These are phyloP conservation scores for Turnix velox DNA, from an alignment of 2,113 vertebrate species.

Conservation along the genomic window DNA sequence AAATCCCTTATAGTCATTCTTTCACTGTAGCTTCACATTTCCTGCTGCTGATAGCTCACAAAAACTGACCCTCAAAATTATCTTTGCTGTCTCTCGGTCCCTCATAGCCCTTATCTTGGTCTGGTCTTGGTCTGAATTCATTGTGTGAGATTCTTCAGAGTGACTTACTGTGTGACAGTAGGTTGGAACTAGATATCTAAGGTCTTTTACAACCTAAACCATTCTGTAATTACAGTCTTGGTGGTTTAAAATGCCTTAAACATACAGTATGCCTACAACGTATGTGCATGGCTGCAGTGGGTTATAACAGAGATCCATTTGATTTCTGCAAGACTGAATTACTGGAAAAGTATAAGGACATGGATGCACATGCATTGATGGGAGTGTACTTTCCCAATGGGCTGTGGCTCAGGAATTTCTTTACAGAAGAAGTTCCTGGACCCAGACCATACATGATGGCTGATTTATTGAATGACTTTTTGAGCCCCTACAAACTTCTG, in stretches of 20 bases:
- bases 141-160: background rate
- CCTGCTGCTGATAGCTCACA: background rate
- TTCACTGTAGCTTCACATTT: background rate
- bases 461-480: background rate
- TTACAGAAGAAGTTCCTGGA: background rate
- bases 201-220: background rate
- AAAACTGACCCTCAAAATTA: background rate
- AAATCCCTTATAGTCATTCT: background rate
- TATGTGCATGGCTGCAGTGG: accelerated
- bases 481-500: background rate
- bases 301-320: background rate
- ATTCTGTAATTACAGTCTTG: background rate
- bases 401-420: background rate
- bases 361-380: background rate
- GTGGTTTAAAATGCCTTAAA: background rate
- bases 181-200: background rate
- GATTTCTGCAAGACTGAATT: background rate
- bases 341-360: background rate
- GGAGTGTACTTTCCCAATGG: accelerated
- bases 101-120: background rate
- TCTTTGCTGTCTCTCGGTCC: background rate
- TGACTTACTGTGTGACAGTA: background rate
- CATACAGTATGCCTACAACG: background rate
- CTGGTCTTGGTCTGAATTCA: background rate
- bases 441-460: background rate